Conservation (phyloP, 1,140 invertebrate species). For the Eumeta japonica region DNA sequence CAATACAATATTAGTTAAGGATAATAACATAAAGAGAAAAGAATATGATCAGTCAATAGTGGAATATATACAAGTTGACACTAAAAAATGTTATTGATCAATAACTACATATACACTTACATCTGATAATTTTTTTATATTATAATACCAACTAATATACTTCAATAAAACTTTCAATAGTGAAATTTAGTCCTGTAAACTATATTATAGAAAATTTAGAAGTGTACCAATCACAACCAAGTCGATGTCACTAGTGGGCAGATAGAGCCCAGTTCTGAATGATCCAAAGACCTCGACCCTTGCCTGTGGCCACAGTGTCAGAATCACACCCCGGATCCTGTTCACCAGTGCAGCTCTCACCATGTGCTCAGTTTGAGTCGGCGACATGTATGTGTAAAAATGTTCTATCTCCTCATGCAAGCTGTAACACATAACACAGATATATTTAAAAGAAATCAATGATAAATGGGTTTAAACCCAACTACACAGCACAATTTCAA, state of each 20-base stretch:
- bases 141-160: too few species aligned
- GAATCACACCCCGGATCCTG: constrained; percentile 83
- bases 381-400: constrained; percentile 92
- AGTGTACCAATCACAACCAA: constrained; percentile 93
- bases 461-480: constrained; percentile 4
- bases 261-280: constrained; percentile 90
- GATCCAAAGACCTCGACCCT: constrained; percentile 94
- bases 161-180: too few species aligned
- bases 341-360: constrained; percentile 84
- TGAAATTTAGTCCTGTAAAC: too few species aligned
- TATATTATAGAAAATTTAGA: too few species aligned
- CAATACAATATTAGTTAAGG: constrained; percentile 25
- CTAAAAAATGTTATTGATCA: too few species aligned
- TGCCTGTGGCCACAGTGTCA: constrained; percentile 85
- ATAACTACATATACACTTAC: too few species aligned
- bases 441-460: constrained; percentile 3
- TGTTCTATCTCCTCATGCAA: constrained; percentile 96
- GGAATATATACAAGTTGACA: too few species aligned
- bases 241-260: constrained; percentile 98
- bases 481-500: too few species aligned
- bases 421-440: constrained; percentile 54
- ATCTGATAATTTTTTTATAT: too few species aligned
- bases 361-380: constrained; percentile 83
- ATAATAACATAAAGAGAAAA: too few species aligned
- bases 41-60: too few species aligned